Conservation (phyloP, 1,140 invertebrate genomes). For the Drosophila punjabiensis region DNA sequence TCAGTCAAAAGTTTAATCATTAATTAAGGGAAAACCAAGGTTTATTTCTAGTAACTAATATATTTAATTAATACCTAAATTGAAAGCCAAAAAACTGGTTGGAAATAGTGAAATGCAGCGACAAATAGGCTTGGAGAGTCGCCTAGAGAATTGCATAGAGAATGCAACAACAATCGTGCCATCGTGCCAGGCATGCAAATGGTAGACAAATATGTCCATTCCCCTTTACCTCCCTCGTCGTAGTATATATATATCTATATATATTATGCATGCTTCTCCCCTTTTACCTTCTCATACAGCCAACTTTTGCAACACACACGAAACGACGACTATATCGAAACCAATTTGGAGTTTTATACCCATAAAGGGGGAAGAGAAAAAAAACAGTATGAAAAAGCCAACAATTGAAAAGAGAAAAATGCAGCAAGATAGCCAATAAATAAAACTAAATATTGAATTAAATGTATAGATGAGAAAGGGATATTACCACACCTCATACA, state of each 20-base stretch:
- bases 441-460: background rate
- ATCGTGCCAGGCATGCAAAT: slow-evolving; percentile 53
- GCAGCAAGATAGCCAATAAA: slow-evolving; percentile 11
- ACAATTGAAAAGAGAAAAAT: slow-evolving; percentile 2
- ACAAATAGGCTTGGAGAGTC: background rate
- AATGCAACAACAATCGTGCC: slow-evolving; percentile 40
- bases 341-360: slow-evolving; percentile 23
- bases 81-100: background rate
- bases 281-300: background rate
- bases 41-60: background rate
- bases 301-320: slow-evolving; percentile 14
- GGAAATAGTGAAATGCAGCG: background rate
- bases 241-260: background rate
- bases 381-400: background rate
- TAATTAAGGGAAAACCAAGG: too few species aligned
- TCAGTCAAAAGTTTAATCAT: background rate
- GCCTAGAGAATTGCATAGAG: slow-evolving; percentile 5
- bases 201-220: slow-evolving; percentile 26
- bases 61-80: background rate
- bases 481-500: too few species aligned
- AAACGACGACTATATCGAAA: background rate
- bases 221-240: background rate
- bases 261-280: background rate
- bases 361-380: slow-evolving; percentile 5
- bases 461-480: too few species aligned